These are phyloP conservation scores for Drosophila rellima DNA, from an alignment of 2,888 invertebrate species.

Conservation along the genomic window DNA sequence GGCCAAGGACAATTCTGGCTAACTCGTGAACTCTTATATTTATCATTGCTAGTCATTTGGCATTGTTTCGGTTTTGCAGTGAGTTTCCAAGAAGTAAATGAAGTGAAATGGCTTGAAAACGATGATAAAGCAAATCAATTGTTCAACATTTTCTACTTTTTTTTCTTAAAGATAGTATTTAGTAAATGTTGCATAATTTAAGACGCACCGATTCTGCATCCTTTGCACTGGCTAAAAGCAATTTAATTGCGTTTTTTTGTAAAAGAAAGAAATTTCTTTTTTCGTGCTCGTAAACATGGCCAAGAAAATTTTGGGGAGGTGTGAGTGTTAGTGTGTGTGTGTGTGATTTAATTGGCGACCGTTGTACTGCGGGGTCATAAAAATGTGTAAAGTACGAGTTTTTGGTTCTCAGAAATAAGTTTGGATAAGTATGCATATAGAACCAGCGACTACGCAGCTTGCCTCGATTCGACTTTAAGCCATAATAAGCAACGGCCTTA, in stretches of 20 bases:
- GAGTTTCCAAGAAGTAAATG: slow-evolving; percentile 63
- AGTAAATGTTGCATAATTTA: slow-evolving; percentile 24
- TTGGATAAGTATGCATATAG: slow-evolving; percentile 9
- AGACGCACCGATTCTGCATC: slow-evolving; percentile 3
- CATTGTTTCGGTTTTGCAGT: slow-evolving; percentile 55
- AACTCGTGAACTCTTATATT: slow-evolving; percentile 41
- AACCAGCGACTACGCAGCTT: slow-evolving; percentile 10
- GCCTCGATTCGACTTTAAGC: slow-evolving; percentile 12
- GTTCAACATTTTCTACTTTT: slow-evolving; percentile 15
- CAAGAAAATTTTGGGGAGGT: slow-evolving; percentile 51
- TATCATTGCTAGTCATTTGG: slow-evolving; percentile 62
- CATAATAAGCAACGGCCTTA: slow-evolving; percentile 19
- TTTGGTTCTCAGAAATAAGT: slow-evolving; percentile 30
- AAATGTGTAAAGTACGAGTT: slow-evolving; percentile 69
- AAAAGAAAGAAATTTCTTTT: slow-evolving; percentile 33
- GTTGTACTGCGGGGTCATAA: slow-evolving; percentile 56
- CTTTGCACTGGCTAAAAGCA: slow-evolving; percentile 16
- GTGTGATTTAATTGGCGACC: slow-evolving; percentile 65
- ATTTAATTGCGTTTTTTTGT: slow-evolving; percentile 34
- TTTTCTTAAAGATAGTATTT: slow-evolving; percentile 1
- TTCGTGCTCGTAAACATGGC: slow-evolving; percentile 68
- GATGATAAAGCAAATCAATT: slow-evolving; percentile 76
- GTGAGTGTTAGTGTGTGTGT: slow-evolving; percentile 2
- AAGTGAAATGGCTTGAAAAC: slow-evolving; percentile 75
- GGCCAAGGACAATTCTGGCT: slow-evolving; percentile 26